Conservation (phyloP, 2,797 vertebrate species). For the Thripadectes ignobilis region DNA sequence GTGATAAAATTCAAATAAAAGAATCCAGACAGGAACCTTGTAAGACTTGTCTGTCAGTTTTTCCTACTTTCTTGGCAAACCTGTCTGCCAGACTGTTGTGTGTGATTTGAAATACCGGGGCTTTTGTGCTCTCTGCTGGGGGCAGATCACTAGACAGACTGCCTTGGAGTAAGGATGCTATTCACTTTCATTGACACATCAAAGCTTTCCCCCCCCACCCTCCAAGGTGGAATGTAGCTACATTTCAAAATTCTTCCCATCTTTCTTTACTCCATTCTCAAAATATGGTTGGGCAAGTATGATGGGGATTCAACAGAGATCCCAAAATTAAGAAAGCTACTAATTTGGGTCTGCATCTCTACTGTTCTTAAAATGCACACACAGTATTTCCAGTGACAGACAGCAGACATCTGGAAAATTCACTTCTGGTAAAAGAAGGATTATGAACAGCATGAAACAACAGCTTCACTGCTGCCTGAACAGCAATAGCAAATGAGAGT, state of each 20-base stretch:
- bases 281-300: neutral
- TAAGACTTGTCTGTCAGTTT: neutral
- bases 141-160: neutral
- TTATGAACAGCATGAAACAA: neutral
- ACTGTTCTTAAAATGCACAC: neutral
- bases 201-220: neutral
- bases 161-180: neutral
- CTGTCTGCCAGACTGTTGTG: neutral
- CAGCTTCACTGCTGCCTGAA: neutral
- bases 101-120: neutral
- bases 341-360: neutral
- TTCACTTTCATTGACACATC: neutral
- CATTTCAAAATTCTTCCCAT: neutral
- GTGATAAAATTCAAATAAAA: neutral
- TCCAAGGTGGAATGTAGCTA: neutral
- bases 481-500: neutral
- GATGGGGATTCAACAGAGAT: neutral
- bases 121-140: conserved; percentile 35
- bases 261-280: neutral
- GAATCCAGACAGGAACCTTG: neutral
- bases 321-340: neutral
- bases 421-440: neutral
- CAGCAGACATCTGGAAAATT: neutral
- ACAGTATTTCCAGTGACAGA: neutral
- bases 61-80: neutral